Evolutionary conservation across 2,797 vertebrate genomes (phyloP).

Genomic region (Sebastes trivittatus): DNA sequence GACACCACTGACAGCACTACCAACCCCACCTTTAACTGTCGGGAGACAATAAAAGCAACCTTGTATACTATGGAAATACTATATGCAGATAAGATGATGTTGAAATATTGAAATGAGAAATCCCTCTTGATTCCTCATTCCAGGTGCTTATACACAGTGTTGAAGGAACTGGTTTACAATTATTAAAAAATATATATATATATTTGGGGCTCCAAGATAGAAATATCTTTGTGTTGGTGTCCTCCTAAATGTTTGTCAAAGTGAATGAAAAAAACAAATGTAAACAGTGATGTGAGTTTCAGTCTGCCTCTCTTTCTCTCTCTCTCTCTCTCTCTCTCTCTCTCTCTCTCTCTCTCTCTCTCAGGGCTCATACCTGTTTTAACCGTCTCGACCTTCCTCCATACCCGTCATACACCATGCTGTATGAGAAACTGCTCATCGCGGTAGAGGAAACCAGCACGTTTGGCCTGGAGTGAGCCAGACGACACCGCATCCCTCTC

Average conservation of each 20-base stretch:
- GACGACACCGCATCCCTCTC: neutral
- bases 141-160: neutral
- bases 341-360: constrained; percentile 32
- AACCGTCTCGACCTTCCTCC: constrained; percentile 97
- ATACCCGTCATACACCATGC: constrained; percentile 94
- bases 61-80: neutral
- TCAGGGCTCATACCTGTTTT: constrained; percentile 97
- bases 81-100: neutral
- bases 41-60: neutral
- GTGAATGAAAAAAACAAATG: neutral
- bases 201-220: neutral
- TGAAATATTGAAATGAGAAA: too few species aligned
- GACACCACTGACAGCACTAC: too few species aligned
- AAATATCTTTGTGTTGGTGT: neutral
- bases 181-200: neutral
- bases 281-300: neutral
- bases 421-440: constrained; percentile 94
- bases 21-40: neutral
- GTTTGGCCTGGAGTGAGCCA: constrained; percentile 74
- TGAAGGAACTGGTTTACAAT: neutral
- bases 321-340: constrained; percentile 5
- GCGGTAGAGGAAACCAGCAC: constrained; percentile 99
- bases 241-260: neutral
- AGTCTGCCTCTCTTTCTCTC: neutral
- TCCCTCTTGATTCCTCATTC: neutral